Evolutionary conservation across 1,140 invertebrate genomes (phyloP).

Genomic region (Drosophila obscura): DNA sequence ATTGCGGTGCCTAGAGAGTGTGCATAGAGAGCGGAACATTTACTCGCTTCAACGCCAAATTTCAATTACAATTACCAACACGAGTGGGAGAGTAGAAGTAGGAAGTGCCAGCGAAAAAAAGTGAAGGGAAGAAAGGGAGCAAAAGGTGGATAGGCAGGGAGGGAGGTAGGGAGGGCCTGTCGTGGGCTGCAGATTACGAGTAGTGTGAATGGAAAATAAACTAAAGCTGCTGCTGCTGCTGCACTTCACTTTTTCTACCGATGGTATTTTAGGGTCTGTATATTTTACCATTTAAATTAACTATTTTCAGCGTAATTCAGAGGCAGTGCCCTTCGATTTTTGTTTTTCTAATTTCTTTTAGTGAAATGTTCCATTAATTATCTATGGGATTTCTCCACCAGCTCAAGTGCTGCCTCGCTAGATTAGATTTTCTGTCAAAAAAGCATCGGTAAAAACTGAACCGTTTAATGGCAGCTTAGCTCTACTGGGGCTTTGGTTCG

Average conservation of each 20-base stretch:
- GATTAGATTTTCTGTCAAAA: too few relatives aligned
- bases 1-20: background rate
- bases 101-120: constrained; percentile 25
- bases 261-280: background rate
- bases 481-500: too few relatives aligned
- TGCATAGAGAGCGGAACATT: constrained; percentile 48
- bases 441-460: too few relatives aligned
- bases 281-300: too few relatives aligned
- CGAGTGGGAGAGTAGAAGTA: constrained; percentile 18
- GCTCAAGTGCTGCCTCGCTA: too few relatives aligned
- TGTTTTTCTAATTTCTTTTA: too few relatives aligned
- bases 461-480: too few relatives aligned
- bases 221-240: background rate
- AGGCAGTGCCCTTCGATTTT: too few relatives aligned
- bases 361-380: too few relatives aligned
- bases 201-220: constrained; percentile 36
- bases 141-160: too few relatives aligned
- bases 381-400: too few relatives aligned
- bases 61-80: constrained; percentile 82
- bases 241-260: background rate
- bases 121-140: background rate
- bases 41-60: constrained; percentile 83
- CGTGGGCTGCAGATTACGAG: constrained; percentile 2
- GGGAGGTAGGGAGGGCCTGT: background rate
- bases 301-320: too few relatives aligned